Evolutionary conservation across 2,797 vertebrate species (phyloP), one percentile per base, ranked within the genome.

Genomic region (Gymnoscopelus braueri): DNA sequence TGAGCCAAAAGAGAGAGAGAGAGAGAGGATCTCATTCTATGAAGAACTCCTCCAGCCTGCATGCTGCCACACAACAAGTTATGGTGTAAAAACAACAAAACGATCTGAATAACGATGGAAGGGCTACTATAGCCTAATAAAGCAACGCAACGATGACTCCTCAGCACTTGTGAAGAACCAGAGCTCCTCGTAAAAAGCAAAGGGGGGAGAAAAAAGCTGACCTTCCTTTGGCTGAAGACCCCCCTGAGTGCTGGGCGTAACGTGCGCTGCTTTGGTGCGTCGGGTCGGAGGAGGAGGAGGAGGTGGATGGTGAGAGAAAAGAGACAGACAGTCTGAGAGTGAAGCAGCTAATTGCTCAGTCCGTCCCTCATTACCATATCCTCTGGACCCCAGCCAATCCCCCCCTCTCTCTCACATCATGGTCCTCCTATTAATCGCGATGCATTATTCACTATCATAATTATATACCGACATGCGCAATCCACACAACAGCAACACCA

Each of bases 361-460:
- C 93, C 91, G 90, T 95, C 95, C 95, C 95, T 97, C 95, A 97
- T 98, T 96, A 96, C 92, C 96, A 97, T 97, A 96, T 95, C 94
- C 94, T 89, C 95, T 97, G 97, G 97, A 96, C 95, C 89, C 84
- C 93, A 94, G 96, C 97, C 97, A 98, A 96, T 95, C 89, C 88
- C 88, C 90, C 88, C 88, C 95, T 94, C 95, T 94, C 93, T 94
- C 95, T 94, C 95, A 94, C 93, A 92, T 92, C 93, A 92, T 92
- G 92, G 90, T 94, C 93, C 92, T 94, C 93, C 92, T 92, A 94
- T 96, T 96, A 95, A 96, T 95, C 95, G 95, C 92, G 86, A 93
- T 95, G 96, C 96, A 96, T 98, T 97, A 98, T 97, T 98, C 96
- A 96, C 95, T 88, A 94, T 95, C 95, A 94, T 97, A 98, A 98